Evolutionary conservation across 2,797 vertebrate species (phyloP), one percentile per base, ranked within the genome.

Genomic region (Lateolabrax maculatus): DNA sequence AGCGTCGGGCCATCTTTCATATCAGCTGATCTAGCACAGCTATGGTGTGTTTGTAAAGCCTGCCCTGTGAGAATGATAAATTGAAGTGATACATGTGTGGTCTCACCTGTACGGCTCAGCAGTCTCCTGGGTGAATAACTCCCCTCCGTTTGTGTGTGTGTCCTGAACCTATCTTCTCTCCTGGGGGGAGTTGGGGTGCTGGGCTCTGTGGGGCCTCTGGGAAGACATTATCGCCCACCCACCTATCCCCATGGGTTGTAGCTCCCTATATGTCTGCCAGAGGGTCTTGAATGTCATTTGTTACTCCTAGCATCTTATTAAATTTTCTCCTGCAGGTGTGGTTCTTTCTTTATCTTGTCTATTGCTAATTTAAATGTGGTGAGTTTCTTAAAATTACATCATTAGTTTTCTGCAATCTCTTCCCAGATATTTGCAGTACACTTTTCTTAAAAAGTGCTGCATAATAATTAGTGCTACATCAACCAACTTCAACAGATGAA

Each of bases 41-140:
- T 37, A 60, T 37, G 41, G 66, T 31, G 46, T 82, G 79, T 91
- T 92, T 89, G 74, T 85, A 88, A 92, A 93, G 88, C 88, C 81
- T 92, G 88, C 90, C 90, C 84, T 87, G 84, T 80, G 87, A 93
- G 92, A 88, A 94, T 94, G 94, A 94, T 94, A 88, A 94, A 95
- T 95, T 92, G 88, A 93, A 93, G 90, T 87, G 89, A 93, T 91
- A 87, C 87, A 88, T 89, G 90, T 94, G 91, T 91, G 91, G 92
- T 90, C 89, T 92, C 91, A 94, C 92, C 91, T 86, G 89, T 83
- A 62, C 61, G 57, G 86, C 88, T 77, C 77, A 21, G 62, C 60
- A 88, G 70, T 93, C 90, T 92, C 94, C 58, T 81, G 92, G 91
- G 92, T 90, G 84, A 89, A 84, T 84, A 88, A 83, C 70, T 73